A percentile compares a stretch with the other conserved stretches of the same genome.
Evolutionary conservation across 1,140 invertebrate species (phyloP).

Genomic region (Drosophila orosa): DNA sequence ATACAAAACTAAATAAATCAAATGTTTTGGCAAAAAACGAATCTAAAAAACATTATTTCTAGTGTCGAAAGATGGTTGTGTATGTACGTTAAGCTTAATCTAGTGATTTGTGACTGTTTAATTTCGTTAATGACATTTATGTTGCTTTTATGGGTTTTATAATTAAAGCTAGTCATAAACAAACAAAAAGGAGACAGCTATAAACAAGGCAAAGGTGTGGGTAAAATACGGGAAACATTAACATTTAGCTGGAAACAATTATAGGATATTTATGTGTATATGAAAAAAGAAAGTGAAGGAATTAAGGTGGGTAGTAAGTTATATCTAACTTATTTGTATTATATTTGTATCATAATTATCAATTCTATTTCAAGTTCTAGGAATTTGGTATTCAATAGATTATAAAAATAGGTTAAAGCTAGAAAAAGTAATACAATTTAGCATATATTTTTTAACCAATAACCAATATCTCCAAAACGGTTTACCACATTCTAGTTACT

Average conservation of each 20-base stretch:
- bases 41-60: slow-evolving; percentile 1
- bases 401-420: no score
- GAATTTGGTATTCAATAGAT: background rate
- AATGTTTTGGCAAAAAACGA: background rate
- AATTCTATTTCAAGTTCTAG: background rate
- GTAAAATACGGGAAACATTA: background rate
- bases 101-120: slow-evolving; percentile 23
- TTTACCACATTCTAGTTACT: background rate
- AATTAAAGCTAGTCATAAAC: slow-evolving; percentile 12
- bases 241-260: background rate
- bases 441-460: no score
- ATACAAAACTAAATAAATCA: background rate
- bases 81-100: background rate
- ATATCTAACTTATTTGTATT: background rate
- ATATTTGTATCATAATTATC: background rate
- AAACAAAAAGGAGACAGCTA: background rate
- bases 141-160: slow-evolving; percentile 1
- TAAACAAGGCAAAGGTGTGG: background rate
- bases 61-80: slow-evolving; percentile 4
- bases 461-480: background rate
- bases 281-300: background rate
- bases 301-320: background rate
- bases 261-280: slow-evolving; percentile 1
- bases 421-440: no score
- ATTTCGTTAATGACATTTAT: slow-evolving; percentile 14